Percentiles rank a stretch among this genome's conserved stretches.
Conservation (phyloP, 2,113 vertebrate species). For the Murina feae region DNA sequence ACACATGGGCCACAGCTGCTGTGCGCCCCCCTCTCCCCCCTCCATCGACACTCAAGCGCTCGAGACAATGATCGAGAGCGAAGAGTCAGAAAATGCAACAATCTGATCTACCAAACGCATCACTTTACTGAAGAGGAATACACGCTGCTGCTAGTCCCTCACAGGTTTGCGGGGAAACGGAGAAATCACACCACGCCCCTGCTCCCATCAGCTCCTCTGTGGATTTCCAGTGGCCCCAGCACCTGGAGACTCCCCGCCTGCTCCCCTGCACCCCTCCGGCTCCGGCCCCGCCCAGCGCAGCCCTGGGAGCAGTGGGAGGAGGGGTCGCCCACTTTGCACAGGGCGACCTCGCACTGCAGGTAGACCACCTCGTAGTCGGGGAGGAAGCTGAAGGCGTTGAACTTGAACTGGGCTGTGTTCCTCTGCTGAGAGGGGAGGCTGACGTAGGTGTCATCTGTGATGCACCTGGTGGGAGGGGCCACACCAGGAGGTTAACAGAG, state of each 20-base stretch:
- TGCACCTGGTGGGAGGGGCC: slow-evolving; percentile 80
- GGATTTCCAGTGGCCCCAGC: slow-evolving; percentile 76
- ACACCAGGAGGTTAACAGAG: background rate
- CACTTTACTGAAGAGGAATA: background rate
- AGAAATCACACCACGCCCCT: background rate
- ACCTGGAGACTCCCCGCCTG: slow-evolving; percentile 8
- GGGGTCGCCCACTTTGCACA: slow-evolving; percentile 77
- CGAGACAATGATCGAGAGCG: no score
- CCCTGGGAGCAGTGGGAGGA: slow-evolving; percentile 71
- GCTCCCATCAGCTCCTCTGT: background rate
- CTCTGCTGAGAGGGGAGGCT: slow-evolving; percentile 10
- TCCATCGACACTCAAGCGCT: no score
- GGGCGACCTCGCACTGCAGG: slow-evolving; percentile 82
- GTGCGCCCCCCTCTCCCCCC: background rate
- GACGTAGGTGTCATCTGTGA: slow-evolving; percentile 77
- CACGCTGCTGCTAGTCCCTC: background rate
- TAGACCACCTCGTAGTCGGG: slow-evolving; percentile 73
- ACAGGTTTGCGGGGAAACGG: background rate
- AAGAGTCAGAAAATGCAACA: no score
- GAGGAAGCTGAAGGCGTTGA: slow-evolving; percentile 82
- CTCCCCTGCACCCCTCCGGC: slow-evolving; percentile 65
- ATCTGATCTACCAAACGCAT: background rate
- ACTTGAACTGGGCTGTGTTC: slow-evolving; percentile 76
- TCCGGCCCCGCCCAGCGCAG: slow-evolving; percentile 68
- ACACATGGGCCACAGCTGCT: background rate